Evolutionary conservation across 2,113 vertebrate genomes (phyloP), one percentile per base, ranked within the genome.

Genomic region (Scomber colias): DNA sequence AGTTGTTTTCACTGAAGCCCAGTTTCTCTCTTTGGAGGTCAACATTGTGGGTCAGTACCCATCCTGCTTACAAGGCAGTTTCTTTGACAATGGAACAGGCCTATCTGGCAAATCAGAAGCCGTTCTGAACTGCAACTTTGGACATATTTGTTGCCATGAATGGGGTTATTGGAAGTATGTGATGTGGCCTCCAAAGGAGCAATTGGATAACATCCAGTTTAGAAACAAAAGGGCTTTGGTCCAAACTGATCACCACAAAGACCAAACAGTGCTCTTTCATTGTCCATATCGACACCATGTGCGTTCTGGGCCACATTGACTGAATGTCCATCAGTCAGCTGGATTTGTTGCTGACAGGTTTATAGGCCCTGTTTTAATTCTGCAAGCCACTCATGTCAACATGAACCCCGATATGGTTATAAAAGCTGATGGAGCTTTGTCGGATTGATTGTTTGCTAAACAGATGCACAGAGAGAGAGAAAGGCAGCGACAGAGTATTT

Each of bases 201-300:
- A 72, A 61, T 83, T 92, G 90, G 90, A 90, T 67, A 57, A 48
- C 60, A 16, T 89, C 92, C 83, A 92, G 80, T 40, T 17, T 16
- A 75, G 89, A 89, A 83, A 94, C 91, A 92, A 91, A 90, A 74
- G 80, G 59, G 75, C 86, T 83, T 85, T 87, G 83, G 86, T 83
- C 78, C 74, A 72, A 87, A 67, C 77, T 53, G 78, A 85, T 83
- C 49, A 6, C 54, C 79, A 87, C 89, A 91, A 87, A 92, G 88
- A 72, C 84, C 77, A 31, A 80, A 70, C 57, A 13, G 27, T 17
- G 14, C 68, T 68, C 70, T 66, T n/a, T 83, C 79, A 79, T 87
- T 88, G 87, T 91, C 63, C 59, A 69, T 56, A 65, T 88, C 60
- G 40, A 64, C 81, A 76, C 72, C 19, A 13, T 70, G 81, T 71